A percentile compares a stretch with the other conserved stretches of the same genome.
Evolutionary conservation across 2,797 vertebrate species (phyloP).

Genomic region (Eulemur albifrons): DNA sequence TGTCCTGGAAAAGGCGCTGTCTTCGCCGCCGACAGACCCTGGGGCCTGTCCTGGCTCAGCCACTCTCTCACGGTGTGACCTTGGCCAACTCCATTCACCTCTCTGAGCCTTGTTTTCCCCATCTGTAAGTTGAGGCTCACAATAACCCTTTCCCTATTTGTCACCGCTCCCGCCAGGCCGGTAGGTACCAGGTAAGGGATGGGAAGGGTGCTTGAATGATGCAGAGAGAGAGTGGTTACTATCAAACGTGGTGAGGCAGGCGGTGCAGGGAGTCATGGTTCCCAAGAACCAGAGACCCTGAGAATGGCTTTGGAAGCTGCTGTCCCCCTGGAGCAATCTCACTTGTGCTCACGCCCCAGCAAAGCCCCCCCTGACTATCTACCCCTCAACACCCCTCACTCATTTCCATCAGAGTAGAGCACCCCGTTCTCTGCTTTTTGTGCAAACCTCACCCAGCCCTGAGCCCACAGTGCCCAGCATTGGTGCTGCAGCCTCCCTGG

Average conservation of each 20-base stretch:
- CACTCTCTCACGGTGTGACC: slow-evolving; percentile 57
- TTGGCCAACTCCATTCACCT: slow-evolving; percentile 59
- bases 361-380: not conserved
- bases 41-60: not conserved
- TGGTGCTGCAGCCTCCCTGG: not conserved
- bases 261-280: not conserved
- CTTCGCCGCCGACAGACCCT: not conserved
- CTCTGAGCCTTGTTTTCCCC: slow-evolving; percentile 50
- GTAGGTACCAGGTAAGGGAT: not conserved
- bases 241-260: not conserved
- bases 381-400: not conserved
- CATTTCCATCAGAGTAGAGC: slow-evolving; percentile 34
- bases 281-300: not conserved
- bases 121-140: not conserved
- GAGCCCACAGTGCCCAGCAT: not conserved
- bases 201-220: not conserved
- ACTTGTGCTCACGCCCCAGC: not conserved
- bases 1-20: not conserved
- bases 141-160: not conserved
- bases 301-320: not conserved
- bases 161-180: not conserved
- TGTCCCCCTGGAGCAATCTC: not conserved
- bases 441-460: slow-evolving; percentile 12
- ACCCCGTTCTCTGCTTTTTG: not conserved
- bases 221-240: not conserved